Percentiles rank a stretch among this genome's conserved stretches.
These are phyloP conservation scores for Microcaecilia unicolor DNA, from an alignment of 2,797 vertebrate genomes.

Conservation along the genomic window DNA sequence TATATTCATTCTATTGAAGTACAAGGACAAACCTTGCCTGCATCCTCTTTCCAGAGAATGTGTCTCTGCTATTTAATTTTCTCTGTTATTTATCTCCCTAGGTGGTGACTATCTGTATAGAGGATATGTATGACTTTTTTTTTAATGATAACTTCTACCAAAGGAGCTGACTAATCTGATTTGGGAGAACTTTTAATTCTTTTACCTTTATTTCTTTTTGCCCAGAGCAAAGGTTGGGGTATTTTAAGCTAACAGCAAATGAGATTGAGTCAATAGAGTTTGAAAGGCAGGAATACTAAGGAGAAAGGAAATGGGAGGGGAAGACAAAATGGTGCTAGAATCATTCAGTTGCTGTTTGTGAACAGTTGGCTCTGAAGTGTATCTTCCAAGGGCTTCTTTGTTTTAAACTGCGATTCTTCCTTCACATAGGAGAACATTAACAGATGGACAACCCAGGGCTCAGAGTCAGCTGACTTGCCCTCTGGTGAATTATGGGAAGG, in stretches of 20 bases:
- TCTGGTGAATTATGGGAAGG: slow-evolving; percentile 15
- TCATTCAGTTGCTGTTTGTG: slow-evolving; percentile 12
- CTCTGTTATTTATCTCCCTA: not conserved
- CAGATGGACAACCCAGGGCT: slow-evolving; percentile 22
- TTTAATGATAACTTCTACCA: slow-evolving; percentile 3
- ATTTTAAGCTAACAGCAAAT: not conserved
- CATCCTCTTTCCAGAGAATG: not conserved
- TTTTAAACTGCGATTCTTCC: slow-evolving; percentile 19
- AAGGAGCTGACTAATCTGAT: slow-evolving; percentile 14
- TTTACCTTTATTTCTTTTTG: not conserved
- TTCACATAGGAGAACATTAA: slow-evolving; percentile 7
- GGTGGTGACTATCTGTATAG: not conserved
- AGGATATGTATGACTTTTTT: not conserved
- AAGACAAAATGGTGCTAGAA: not conserved
- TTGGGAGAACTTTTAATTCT: not conserved
- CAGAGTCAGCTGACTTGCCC: not conserved
- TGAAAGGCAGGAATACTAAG: not conserved
- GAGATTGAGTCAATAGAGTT: not conserved
- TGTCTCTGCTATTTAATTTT: not conserved
- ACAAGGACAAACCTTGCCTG: not conserved
- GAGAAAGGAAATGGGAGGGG: not conserved
- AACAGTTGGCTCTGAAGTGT: slow-evolving; percentile 12
- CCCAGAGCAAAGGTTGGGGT: not conserved
- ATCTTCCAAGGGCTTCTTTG: slow-evolving; percentile 21
- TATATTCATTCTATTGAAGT: not conserved